Percentiles rank a stretch among this genome's conserved stretches.
Conservation (phyloP, 2,888 invertebrate genomes). For the Eledona agricola region DNA sequence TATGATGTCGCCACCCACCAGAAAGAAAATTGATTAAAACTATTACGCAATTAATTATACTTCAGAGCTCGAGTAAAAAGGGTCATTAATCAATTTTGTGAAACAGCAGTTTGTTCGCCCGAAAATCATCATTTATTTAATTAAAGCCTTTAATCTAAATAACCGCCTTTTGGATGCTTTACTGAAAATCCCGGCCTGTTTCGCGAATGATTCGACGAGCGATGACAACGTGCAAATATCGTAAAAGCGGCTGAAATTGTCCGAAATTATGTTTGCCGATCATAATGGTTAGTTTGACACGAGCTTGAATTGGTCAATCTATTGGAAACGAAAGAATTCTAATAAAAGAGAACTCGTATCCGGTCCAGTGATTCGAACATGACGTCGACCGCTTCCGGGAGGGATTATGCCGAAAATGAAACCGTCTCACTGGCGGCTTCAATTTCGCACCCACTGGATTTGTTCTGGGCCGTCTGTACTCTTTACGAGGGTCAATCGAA, state of each 20-base stretch:
- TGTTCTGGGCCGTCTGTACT: too few species aligned
- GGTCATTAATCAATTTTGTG: conserved; percentile 30
- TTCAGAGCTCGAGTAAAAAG: conserved; percentile 17
- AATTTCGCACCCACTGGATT: conserved; percentile 6
- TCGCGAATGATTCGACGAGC: background rate
- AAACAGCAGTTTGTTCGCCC: conserved; percentile 9
- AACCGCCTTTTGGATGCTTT: conserved; percentile 1
- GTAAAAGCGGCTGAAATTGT: conserved; percentile 30
- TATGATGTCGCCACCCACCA: conserved; percentile 10
- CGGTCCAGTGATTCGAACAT: conserved; percentile 51
- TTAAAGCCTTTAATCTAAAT: conserved; percentile 1
- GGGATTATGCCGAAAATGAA: conserved; percentile 56
- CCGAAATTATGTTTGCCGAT: conserved; percentile 57
- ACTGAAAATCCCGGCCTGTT: conserved; percentile 10
- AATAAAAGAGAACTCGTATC: conserved; percentile 58
- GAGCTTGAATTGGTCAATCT: conserved; percentile 59
- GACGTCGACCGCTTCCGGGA: conserved; percentile 50
- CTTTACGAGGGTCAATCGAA: too few species aligned
- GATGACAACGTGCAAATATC: too few species aligned
- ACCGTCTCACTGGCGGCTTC: conserved; percentile 44
- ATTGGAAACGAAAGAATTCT: conserved; percentile 60
- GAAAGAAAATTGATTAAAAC: conserved; percentile 25
- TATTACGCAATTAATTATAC: conserved; percentile 32
- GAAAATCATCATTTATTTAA: conserved; percentile 12
- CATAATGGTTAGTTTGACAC: conserved; percentile 60